Evolutionary conservation across 2,797 vertebrate species (phyloP).

Genomic region (Hydrolagus colliei): DNA sequence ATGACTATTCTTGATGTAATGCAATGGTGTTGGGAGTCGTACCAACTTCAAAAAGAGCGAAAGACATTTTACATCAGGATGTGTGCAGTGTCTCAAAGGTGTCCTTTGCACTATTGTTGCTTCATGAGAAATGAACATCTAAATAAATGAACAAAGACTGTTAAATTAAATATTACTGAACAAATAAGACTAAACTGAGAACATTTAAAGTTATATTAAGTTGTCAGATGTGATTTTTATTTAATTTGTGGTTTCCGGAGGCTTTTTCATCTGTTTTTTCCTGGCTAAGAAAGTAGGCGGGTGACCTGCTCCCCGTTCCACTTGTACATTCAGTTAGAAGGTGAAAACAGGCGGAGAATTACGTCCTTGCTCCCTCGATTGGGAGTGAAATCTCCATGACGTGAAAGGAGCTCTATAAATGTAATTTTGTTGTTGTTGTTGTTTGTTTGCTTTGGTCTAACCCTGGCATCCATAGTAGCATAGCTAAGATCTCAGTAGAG

Average conservation of each 20-base stretch:
- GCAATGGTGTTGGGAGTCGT: slow-evolving; percentile 1
- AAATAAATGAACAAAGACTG: slow-evolving; percentile 23
- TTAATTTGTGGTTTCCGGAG: neutral
- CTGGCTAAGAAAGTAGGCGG: no score
- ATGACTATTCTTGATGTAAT: slow-evolving; percentile 5
- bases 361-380: no score
- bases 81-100: neutral
- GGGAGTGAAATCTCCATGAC: no score
- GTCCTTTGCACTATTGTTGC: neutral
- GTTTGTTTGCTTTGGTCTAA: no score
- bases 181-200: slow-evolving; percentile 17
- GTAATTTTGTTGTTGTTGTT: no score
- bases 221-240: neutral
- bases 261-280: neutral
- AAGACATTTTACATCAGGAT: neutral
- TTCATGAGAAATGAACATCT: slow-evolving; percentile 11
- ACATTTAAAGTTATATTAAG: slow-evolving; percentile 9
- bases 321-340: no score
- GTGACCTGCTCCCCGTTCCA: no score
- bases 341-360: no score
- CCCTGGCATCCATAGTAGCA: no score
- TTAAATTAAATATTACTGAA: slow-evolving; percentile 19
- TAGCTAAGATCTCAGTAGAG: no score
- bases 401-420: no score
- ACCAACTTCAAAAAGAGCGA: neutral